phyloP scores from a whole-genome alignment of 2,797 vertebrate species.

The Melanotaenia boesemani region DNA sequence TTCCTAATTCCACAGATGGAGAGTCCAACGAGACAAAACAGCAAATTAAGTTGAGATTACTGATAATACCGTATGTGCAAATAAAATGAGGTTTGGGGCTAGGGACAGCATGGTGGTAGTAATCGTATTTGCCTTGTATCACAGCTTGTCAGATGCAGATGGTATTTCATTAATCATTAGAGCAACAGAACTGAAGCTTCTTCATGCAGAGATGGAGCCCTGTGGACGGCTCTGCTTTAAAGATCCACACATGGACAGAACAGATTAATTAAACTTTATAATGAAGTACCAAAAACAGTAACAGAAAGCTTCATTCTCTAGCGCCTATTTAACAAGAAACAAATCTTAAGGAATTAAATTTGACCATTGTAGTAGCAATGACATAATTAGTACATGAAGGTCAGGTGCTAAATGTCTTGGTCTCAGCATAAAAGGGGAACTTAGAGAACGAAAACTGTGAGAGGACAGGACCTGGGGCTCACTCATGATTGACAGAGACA shows the following conservation, averaged over 20 bases:
- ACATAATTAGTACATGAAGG: slow-evolving; percentile 39
- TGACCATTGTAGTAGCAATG: slow-evolving; percentile 12
- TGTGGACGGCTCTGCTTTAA: neutral
- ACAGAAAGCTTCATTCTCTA: slow-evolving; percentile 11
- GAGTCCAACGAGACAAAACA: slow-evolving; percentile 36
- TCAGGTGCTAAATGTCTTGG: slow-evolving; percentile 49
- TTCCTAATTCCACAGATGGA: slow-evolving; percentile 31
- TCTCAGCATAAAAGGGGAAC: slow-evolving; percentile 16
- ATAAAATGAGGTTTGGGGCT: slow-evolving; percentile 20
- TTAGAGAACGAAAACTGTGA: slow-evolving; percentile 31
- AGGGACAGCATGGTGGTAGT: slow-evolving; percentile 5
- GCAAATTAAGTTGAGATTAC: slow-evolving; percentile 22
- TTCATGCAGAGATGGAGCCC: neutral
- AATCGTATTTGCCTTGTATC: slow-evolving; percentile 43
- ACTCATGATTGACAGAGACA: slow-evolving; percentile 73
- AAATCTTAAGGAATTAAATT: no score
- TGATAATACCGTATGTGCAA: slow-evolving; percentile 25
- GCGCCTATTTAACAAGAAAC: neutral
- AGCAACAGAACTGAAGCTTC: slow-evolving; percentile 16
- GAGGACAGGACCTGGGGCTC: slow-evolving; percentile 36
- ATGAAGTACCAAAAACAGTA: slow-evolving; percentile 17
- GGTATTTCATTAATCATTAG: slow-evolving; percentile 43
- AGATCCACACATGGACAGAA: slow-evolving; percentile 14
- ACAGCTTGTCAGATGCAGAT: slow-evolving; percentile 31
- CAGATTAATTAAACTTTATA: slow-evolving; percentile 39